Conservation (phyloP, 2,888 invertebrate species). For the Amphipoea lucens region DNA sequence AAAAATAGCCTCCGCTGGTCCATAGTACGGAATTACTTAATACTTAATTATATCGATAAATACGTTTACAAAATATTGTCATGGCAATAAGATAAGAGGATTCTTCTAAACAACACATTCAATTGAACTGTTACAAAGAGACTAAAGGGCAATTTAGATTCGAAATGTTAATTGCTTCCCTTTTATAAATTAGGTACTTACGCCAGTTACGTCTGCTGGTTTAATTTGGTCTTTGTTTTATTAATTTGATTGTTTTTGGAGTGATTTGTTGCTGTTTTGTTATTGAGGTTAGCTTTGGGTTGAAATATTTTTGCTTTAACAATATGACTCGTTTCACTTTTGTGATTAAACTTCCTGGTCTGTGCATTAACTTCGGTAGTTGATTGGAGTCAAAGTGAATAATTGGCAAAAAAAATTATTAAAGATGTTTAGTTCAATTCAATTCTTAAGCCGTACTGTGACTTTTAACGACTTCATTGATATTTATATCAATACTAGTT, state of each 20-base stretch:
- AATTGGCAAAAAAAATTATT: neutral
- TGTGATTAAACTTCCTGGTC: neutral
- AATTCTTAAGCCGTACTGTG: too few relatives aligned
- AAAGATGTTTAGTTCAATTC: conserved; percentile 1
- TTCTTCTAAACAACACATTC: conserved; percentile 69
- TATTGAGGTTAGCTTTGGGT: neutral
- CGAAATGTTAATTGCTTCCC: conserved; percentile 29
- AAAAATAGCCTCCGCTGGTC: conserved; percentile 82
- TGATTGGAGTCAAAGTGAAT: neutral
- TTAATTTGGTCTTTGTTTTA: conserved; percentile 28
- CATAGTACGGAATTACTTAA: conserved; percentile 86
- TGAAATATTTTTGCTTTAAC: neutral
- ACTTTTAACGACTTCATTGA: conserved; percentile 2
- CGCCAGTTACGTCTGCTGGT: neutral
- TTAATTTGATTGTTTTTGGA: conserved; percentile 18
- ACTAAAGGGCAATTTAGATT: conserved; percentile 40
- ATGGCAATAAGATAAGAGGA: conserved; percentile 77
- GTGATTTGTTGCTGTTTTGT: neutral
- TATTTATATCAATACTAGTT: conserved; percentile 22
- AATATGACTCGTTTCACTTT: neutral
- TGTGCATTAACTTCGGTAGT: neutral
- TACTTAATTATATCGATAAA: conserved; percentile 84
- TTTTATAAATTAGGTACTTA: conserved; percentile 21
- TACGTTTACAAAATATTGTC: conserved; percentile 84
- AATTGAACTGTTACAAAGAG: conserved; percentile 52